Percentiles rank a stretch among this genome's conserved stretches.
These are phyloP conservation scores for Phyllotreta striolata DNA, from an alignment of 2,888 invertebrate species.

Conservation along the genomic window DNA sequence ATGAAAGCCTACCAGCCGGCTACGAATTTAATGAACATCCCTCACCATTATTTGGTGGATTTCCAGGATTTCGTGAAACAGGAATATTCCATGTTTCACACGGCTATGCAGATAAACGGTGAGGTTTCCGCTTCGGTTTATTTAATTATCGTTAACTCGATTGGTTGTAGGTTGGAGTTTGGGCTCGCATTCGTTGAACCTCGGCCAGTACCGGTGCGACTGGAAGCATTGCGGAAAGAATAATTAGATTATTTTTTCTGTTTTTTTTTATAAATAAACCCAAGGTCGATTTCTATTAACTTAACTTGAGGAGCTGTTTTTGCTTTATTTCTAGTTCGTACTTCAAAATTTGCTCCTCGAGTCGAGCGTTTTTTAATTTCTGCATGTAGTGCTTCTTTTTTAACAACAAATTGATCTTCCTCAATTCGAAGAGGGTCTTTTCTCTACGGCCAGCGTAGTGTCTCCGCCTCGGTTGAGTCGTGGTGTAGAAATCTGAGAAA, in stretches of 20 bases:
- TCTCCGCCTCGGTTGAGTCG: no score
- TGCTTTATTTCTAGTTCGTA: no score
- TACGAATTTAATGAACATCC: conserved; percentile 45
- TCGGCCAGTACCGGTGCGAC: conserved; percentile 57
- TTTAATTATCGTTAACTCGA: conserved; percentile 2
- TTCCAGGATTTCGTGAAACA: conserved; percentile 55
- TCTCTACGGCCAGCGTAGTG: no score
- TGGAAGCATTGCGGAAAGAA: conserved; percentile 45
- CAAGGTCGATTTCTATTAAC: no score
- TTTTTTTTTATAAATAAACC: no score
- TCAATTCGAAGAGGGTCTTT: no score
- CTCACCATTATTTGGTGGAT: conserved; percentile 46
- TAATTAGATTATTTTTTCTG: conserved; percentile 20
- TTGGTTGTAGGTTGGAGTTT: conserved; percentile 57
- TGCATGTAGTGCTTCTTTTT: no score
- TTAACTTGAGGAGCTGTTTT: no score
- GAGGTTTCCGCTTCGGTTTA: conserved; percentile 26
- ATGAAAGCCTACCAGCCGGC: conserved; percentile 52
- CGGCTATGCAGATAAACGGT: conserved; percentile 56
- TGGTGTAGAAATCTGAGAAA: no score
- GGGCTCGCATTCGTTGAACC: conserved; percentile 54
- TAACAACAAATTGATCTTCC: no score
- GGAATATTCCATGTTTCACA: conserved; percentile 56
- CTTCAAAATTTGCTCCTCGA: no score
- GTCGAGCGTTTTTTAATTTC: no score